phyloP scores from a whole-genome alignment of 2,797 vertebrate genomes.

The Aplochiton taeniatus region DNA sequence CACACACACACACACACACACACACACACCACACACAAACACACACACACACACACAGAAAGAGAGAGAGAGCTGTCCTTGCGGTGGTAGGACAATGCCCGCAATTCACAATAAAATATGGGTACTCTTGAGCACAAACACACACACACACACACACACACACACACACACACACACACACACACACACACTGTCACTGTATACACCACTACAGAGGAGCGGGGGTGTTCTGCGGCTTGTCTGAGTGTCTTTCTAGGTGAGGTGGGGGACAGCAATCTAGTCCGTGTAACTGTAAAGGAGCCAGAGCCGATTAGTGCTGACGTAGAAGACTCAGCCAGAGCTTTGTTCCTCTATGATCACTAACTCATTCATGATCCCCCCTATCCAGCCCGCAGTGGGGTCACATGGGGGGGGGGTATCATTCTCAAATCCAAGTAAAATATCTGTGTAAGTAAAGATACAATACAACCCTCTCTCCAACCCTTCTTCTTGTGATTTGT shows the following conservation, averaged over 20 bases:
- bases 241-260: not conserved
- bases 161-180: not conserved
- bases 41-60: not conserved
- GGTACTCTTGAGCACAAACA: not conserved
- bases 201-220: not conserved
- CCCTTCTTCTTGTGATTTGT: conserved; percentile 15
- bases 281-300: not conserved
- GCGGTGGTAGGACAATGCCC: not conserved
- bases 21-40: not conserved
- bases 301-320: too few relatives aligned
- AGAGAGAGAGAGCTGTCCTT: not conserved
- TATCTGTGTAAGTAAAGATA: too few relatives aligned
- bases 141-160: conserved; percentile 7
- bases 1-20: not conserved
- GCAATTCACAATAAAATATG: too few relatives aligned
- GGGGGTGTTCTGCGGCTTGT: not conserved
- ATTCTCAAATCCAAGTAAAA: too few relatives aligned
- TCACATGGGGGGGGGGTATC: too few relatives aligned
- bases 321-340: too few relatives aligned
- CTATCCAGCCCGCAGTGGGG: too few relatives aligned
- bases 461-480: too few relatives aligned
- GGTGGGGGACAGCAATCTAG: not conserved
- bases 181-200: not conserved
- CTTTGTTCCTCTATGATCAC: too few relatives aligned
- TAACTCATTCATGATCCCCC: too few relatives aligned